A percentile compares a stretch with the other conserved stretches of the same genome.
Conservation (phyloP, 2,797 vertebrate genomes). For the Podargus strigoides region DNA sequence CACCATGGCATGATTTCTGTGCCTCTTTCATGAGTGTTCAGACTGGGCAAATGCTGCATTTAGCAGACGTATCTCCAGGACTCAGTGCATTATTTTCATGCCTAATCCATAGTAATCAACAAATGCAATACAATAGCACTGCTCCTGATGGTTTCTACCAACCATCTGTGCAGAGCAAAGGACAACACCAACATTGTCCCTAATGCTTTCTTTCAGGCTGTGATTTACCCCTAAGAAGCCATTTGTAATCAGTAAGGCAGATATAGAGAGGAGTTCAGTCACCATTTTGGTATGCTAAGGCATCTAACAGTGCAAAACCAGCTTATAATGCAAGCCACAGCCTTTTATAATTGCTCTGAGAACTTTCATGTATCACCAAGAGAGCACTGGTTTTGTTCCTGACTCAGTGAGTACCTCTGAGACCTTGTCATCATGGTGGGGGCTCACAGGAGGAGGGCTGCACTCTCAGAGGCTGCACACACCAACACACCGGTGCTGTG, state of each 20-base stretch:
- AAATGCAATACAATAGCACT: neutral
- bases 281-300: neutral
- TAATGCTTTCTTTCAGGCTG: neutral
- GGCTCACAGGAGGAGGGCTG: neutral
- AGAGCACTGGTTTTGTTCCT: neutral
- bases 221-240: neutral
- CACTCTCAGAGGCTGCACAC: accelerated
- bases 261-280: neutral
- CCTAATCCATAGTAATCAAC: neutral
- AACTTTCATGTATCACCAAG: accelerated
- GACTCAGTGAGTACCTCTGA: accelerated
- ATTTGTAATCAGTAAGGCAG: neutral
- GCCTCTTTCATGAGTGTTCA: neutral
- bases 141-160: neutral
- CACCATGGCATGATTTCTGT: accelerated
- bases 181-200: accelerated
- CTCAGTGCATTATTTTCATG: neutral
- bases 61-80: neutral
- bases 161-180: neutral
- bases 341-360: neutral
- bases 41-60: neutral
- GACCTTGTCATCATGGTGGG: accelerated
- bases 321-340: neutral
- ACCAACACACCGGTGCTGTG: accelerated
- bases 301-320: accelerated